phyloP scores from a whole-genome alignment of 2,888 invertebrate species.

The Eubasilissa splendida region DNA sequence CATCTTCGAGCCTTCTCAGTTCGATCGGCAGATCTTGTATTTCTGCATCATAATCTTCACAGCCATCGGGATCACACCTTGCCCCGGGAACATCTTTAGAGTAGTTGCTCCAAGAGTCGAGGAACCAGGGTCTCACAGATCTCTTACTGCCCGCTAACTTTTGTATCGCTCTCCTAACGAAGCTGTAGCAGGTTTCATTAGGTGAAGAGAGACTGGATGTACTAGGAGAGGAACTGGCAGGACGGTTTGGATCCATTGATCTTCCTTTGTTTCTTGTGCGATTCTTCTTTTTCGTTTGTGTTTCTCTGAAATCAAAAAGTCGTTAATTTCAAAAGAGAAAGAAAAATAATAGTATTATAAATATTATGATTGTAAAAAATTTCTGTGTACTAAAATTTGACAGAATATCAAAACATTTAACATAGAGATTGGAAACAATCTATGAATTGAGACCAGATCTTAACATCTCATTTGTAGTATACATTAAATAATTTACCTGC shows the following conservation, averaged over 20 bases:
- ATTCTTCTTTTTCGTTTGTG: constrained; percentile 55
- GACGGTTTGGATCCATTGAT: constrained; percentile 77
- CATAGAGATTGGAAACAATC: too few species aligned
- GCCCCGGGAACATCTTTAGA: constrained; percentile 65
- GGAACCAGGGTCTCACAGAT: constrained; percentile 79
- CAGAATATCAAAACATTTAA: too few species aligned
- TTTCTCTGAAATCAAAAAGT: constrained; percentile 49
- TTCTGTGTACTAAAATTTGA: neutral
- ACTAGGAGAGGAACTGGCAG: constrained; percentile 78
- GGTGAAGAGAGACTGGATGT: constrained; percentile 92
- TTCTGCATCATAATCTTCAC: constrained; percentile 75
- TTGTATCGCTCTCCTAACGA: constrained; percentile 90
- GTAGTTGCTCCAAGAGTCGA: constrained; percentile 82
- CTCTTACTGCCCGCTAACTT: constrained; percentile 84
- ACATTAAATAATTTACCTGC: constrained; percentile 62
- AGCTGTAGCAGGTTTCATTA: constrained; percentile 95
- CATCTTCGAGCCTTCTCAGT: constrained; percentile 83
- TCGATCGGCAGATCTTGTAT: constrained; percentile 90
- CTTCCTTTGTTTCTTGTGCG: constrained; percentile 70
- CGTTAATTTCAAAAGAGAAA: neutral
- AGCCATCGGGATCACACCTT: constrained; percentile 72
- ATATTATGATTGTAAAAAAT: neutral
- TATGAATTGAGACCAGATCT: too few species aligned
- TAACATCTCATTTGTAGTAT: too few species aligned
- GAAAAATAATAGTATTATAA: neutral